Conservation (phyloP, 1,140 invertebrate genomes). For the Aleiodes sp. region DNA sequence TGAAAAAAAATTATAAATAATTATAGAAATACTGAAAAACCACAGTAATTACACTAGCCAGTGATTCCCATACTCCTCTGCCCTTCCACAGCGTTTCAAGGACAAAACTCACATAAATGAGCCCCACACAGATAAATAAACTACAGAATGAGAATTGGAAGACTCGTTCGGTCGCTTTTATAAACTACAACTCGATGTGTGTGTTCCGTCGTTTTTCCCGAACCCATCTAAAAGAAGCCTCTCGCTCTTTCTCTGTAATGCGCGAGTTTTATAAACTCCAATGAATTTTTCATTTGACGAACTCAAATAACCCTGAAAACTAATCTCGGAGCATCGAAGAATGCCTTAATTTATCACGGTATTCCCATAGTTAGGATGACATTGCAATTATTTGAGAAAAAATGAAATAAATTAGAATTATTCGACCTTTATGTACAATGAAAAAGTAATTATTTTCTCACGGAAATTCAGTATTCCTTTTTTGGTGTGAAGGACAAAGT, state of each 20-base stretch:
- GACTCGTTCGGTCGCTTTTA: slow-evolving; percentile 1
- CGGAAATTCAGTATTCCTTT: no score
- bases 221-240: no score
- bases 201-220: no score
- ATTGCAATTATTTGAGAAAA: no score
- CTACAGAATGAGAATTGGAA: neutral
- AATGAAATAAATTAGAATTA: no score
- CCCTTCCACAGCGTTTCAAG: slow-evolving; percentile 1
- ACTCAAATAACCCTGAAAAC: neutral
- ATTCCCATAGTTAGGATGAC: slow-evolving; percentile 4
- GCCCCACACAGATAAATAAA: neutral
- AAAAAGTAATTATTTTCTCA: no score
- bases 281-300: slow-evolving; percentile 2
- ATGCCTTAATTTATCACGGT: neutral
- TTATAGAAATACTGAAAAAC: neutral
- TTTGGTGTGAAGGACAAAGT: no score
- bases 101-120: neutral
- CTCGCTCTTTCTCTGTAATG: no score
- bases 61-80: neutral
- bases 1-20: no score
- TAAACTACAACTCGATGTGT: no score
- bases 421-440: no score
- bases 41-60: slow-evolving; percentile 4
- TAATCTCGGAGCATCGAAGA: neutral
- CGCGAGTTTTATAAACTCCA: no score